Evolutionary conservation across 2,113 vertebrate genomes (phyloP).

Genomic region (Phainopepla nitens): DNA sequence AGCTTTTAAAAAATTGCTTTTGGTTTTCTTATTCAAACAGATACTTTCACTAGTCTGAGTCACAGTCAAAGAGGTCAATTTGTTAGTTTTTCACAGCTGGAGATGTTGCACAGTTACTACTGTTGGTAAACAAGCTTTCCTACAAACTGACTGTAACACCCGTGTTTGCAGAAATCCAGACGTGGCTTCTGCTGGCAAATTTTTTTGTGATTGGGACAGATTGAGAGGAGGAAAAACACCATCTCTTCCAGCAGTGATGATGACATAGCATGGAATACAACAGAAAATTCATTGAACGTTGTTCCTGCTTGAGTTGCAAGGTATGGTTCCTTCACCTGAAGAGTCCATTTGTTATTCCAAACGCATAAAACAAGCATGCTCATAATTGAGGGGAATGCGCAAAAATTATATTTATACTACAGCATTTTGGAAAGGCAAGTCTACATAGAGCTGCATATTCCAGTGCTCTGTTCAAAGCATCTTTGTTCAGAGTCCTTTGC

Average conservation of each 20-base stretch:
- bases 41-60: background rate
- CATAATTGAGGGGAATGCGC: background rate
- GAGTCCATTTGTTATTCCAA: background rate
- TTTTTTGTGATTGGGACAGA: background rate
- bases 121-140: background rate
- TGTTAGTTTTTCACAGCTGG: background rate
- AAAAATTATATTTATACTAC: background rate
- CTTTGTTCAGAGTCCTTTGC: background rate
- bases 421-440: background rate
- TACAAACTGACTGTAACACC: background rate
- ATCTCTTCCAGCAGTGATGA: background rate
- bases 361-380: background rate
- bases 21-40: background rate
- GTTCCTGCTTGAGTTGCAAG: background rate
- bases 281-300: background rate
- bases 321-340: background rate
- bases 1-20: background rate
- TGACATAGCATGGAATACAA: background rate
- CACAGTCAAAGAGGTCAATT: background rate
- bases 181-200: rapidly evolving
- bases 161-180: background rate
- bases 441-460: background rate
- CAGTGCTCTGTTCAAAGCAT: background rate
- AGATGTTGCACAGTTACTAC: background rate
- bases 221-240: background rate